These are phyloP conservation scores for Littorina saxatilis DNA, from an alignment of 1,140 invertebrate genomes.

Conservation along the genomic window DNA sequence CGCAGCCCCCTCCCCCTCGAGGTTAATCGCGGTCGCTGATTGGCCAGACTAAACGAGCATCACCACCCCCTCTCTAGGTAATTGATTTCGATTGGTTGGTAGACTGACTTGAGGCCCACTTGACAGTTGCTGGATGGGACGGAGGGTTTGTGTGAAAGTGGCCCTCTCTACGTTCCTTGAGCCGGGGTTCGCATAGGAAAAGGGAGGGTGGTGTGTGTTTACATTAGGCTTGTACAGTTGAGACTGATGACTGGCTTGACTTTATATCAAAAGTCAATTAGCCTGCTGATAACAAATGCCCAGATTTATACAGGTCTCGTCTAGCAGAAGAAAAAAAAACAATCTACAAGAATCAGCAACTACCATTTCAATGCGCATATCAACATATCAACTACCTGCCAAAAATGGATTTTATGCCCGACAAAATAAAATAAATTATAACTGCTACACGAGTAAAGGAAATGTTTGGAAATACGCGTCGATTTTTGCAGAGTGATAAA, in stretches of 20 bases:
- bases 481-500: no score
- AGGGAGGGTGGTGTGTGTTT: neutral
- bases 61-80: constrained; percentile 32
- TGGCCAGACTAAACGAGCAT: constrained; percentile 40
- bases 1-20: constrained; percentile 21
- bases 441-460: no score
- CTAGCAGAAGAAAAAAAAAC: no score
- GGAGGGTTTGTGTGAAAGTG: neutral
- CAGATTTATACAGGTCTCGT: no score
- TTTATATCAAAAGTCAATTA: constrained; percentile 36
- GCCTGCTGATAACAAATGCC: constrained; percentile 31
- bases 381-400: no score
- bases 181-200: neutral
- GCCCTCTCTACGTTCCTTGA: neutral
- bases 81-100: constrained; percentile 41
- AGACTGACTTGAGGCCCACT: constrained; percentile 29
- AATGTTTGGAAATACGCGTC: no score
- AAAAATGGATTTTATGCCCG: no score
- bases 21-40: constrained; percentile 38
- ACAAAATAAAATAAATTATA: no score
- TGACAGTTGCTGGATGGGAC: constrained; percentile 38
- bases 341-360: no score
- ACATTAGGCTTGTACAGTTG: constrained; percentile 3
- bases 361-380: no score
- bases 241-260: neutral